Percentiles rank a stretch among this genome's conserved stretches.
These are phyloP conservation scores for Nyctalus aviator DNA, from an alignment of 2,797 vertebrate genomes.

Conservation along the genomic window DNA sequence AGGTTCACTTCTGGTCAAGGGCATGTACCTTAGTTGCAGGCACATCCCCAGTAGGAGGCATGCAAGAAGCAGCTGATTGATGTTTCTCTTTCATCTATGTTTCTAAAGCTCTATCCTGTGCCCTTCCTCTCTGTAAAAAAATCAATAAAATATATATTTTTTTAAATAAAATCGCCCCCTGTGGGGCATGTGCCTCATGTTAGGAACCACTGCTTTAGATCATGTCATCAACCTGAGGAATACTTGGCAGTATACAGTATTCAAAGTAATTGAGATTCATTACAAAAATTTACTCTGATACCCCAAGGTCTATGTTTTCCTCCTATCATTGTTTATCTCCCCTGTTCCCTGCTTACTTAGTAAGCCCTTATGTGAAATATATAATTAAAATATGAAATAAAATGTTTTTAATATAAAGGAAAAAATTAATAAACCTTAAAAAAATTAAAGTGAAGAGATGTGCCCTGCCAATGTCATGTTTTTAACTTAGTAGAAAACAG, in stretches of 20 bases:
- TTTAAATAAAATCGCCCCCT: too few relatives aligned
- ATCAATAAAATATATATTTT: too few relatives aligned
- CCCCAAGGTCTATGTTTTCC: background rate
- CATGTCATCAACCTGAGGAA: slow-evolving; percentile 16
- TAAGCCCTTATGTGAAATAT: background rate
- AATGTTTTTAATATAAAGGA: background rate
- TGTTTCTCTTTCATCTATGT: too few relatives aligned
- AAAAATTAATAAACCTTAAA: background rate
- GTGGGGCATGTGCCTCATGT: too few relatives aligned
- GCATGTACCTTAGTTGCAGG: too few relatives aligned
- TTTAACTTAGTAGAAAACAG: slow-evolving; percentile 8
- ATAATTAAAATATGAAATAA: slow-evolving; percentile 5
- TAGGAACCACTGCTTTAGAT: background rate
- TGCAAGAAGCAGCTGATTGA: too few relatives aligned
- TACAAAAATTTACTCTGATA: slow-evolving; percentile 1
- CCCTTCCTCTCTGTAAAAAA: too few relatives aligned
- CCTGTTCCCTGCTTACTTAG: background rate
- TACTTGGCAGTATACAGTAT: background rate
- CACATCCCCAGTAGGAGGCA: too few relatives aligned
- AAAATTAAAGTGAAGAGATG: slow-evolving; percentile 15
- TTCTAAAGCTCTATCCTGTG: too few relatives aligned
- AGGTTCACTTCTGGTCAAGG: too few relatives aligned
- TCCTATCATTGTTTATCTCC: background rate
- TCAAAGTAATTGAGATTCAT: background rate
- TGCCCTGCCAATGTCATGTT: background rate